Base-by-base conservation (phyloP, 2,113 vertebrate genomes). In the Geococcyx californianus region DNA sequence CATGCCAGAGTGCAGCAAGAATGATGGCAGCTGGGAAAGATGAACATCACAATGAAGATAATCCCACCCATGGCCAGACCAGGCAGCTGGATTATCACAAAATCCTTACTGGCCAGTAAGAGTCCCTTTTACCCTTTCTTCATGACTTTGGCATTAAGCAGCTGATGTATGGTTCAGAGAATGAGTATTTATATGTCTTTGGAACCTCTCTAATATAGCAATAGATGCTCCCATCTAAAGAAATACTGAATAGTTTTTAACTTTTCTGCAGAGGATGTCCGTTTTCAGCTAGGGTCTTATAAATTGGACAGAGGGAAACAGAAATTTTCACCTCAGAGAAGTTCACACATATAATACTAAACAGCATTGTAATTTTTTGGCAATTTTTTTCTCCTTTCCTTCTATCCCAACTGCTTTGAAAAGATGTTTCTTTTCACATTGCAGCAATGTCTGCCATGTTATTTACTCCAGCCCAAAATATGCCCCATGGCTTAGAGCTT, bases 41-140 rank as follows among this genome's bases (percentile, higher is more conserved):
- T 15, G 21, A 60, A 60, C 1, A 1, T 36, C 6, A 29, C 1
- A 0, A n/a, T 2, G 3, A 13, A 44, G 7, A 45, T 36, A 79
- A 60, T 60, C 13, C 23, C 14, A 36, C 6, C 13, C 11, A 47
- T 9, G 20, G 11, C 9, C 31, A 90, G 31, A 56, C 6, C 26
- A 51, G 2, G 21, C 9, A 28, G 26, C 6, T 68, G 20, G 25
- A 63, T 63, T 87, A 13, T 34, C 29, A 26, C 15, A 87, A 87
- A 78, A 84, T 67, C 23, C 54, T 10, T 44, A 33, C 19, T 62
- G 68, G 3, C 3, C 13, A 26, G 25, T 10, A 19, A 3, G 5
- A 70, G 20, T 21, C 24, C 51, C 13, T 67, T 91, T 80, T 76
- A 59, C 44, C 1, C 3, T 29, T 15, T 78, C 64, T 49, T 80